Evolutionary conservation across 2,797 vertebrate genomes (phyloP), one percentile per base, ranked within the genome.

Genomic region (Pantherophis alleghaniensis): DNA sequence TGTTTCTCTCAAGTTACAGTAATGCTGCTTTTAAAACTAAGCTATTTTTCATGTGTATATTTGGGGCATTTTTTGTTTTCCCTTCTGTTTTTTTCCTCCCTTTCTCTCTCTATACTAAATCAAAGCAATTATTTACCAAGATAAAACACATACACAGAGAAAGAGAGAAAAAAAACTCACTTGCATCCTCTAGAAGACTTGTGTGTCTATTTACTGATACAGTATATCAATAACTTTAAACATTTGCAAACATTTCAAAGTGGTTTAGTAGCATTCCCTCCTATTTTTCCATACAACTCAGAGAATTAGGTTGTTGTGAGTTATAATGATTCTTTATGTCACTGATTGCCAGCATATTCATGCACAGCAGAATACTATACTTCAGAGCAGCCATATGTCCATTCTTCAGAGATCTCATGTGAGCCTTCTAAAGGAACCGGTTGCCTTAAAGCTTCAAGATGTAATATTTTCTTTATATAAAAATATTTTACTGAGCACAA

Each of bases 61-160:
- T 79, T 79, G 10, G 32, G 32, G 66, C 5, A 79, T 10, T 79
- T 74, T 79, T 79, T 42, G 18, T 79, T 79, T 37, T 79, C 69
- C 69, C 32, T 79, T 74, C n/a, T 74, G 3, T 79, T 42, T 42
- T 42, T 22, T 32, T 7, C 18, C 69, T 37, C 32, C 12, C 63
- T 66, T 66, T 66, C 4, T 57, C 18, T 69, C 28, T 69, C 32
- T 69, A n/a, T 69, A 69, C 5, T n/a, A n/a, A 66, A n/a, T 66
- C 12, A 66, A 69, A 14, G 14, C 63, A 69, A 69, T 69, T 69
- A 69, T n/a, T 14, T n/a, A 69, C 28, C 60, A 26, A 61, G 9
- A 61, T 61, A 10, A 57, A 0, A 57, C 1, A 57, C 1, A 57
- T 0, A 24, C 2, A 53, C 2, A 10, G 9, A 10, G 7, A 51